These are phyloP conservation scores for Dryomyza anilis DNA, from an alignment of 2,888 invertebrate species.

Conservation along the genomic window DNA sequence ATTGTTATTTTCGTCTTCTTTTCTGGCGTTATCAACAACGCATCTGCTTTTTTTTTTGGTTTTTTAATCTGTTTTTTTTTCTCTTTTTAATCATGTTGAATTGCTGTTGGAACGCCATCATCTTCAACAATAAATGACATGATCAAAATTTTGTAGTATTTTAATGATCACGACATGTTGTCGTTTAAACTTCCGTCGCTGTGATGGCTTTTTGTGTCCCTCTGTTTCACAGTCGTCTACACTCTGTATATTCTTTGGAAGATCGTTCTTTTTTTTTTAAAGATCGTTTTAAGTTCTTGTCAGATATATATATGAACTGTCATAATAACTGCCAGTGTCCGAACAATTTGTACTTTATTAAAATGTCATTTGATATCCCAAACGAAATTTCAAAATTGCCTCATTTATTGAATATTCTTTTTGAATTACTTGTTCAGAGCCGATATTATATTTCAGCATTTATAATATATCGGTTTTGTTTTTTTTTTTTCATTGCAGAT, in stretches of 20 bases:
- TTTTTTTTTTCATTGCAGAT: constrained; percentile 64
- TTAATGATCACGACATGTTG: constrained; percentile 35
- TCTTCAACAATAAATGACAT: constrained; percentile 3
- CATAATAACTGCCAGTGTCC: neutral
- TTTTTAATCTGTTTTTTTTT: constrained; percentile 12
- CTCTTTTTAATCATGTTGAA: constrained; percentile 46
- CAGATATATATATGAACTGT: neutral
- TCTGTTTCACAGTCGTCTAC: neutral
- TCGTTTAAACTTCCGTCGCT: constrained; percentile 30
- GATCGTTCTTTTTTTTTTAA: neutral
- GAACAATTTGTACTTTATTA: neutral
- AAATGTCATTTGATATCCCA: neutral
- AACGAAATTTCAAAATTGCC: neutral
- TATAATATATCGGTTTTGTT: neutral
- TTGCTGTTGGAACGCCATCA: constrained; percentile 31
- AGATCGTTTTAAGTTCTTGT: neutral
- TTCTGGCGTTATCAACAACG: neutral
- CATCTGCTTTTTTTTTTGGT: constrained; percentile 27
- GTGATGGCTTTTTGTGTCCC: neutral
- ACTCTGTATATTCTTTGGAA: neutral
- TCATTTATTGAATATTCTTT: too few species aligned
- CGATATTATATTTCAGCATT: neutral
- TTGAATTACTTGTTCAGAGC: neutral
- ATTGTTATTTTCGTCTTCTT: constrained; percentile 20
- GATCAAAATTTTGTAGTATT: constrained; percentile 19